Evolutionary conservation across 2,113 vertebrate species (phyloP).

Genomic region (Phaetusa simplex): DNA sequence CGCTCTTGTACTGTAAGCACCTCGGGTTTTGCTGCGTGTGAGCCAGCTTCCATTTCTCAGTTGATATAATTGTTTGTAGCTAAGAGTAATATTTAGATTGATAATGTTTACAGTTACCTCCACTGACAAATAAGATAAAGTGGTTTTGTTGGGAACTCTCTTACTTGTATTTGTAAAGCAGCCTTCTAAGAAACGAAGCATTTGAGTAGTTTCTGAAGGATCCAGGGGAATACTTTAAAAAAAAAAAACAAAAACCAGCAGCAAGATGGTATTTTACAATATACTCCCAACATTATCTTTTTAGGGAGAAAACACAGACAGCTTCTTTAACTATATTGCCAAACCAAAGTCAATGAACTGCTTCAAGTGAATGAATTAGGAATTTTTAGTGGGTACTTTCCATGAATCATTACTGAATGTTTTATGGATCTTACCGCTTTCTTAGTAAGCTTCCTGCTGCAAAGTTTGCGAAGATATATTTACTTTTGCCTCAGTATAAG

Average conservation of each 20-base stretch:
- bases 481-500: background rate
- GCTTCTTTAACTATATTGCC: background rate
- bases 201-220: background rate
- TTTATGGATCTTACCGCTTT: background rate
- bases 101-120: background rate
- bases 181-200: background rate
- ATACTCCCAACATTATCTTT: rapidly evolving
- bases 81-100: background rate
- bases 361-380: background rate
- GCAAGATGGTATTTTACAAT: background rate
- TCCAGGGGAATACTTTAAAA: background rate
- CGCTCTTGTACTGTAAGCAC: background rate
- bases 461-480: background rate
- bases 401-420: background rate
- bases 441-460: background rate
- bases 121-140: background rate
- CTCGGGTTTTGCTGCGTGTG: rapidly evolving
- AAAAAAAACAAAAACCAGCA: background rate
- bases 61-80: background rate
- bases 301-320: background rate
- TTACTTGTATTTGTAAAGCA: background rate
- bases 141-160: background rate
- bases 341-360: background rate
- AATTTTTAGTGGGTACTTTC: background rate
- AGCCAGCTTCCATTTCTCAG: background rate